These are phyloP conservation scores for Elaphurus davidianus DNA, from an alignment of 2,113 vertebrate genomes.

Conservation along the genomic window DNA sequence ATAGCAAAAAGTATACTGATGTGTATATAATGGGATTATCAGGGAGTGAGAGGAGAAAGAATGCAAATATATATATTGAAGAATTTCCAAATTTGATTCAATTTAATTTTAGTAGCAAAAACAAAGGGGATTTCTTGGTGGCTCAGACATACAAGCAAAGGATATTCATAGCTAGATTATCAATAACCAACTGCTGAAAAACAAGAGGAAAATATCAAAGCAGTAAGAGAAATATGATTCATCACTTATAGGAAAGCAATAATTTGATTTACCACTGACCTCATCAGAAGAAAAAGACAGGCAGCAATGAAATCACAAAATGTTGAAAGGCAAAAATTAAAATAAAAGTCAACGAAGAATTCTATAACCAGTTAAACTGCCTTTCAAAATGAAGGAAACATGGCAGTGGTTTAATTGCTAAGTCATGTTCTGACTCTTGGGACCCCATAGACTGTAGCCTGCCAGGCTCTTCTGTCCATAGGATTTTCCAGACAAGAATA, in stretches of 20 bases:
- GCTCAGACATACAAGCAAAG: background rate
- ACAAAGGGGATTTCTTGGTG: background rate
- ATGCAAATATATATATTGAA: background rate
- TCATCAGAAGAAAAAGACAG: no score
- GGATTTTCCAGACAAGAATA: background rate
- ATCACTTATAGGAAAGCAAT: background rate
- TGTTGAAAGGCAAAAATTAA: background rate
- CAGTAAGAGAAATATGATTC: background rate
- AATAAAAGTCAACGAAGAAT: background rate
- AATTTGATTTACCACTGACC: background rate
- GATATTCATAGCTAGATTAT: background rate
- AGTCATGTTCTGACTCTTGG: background rate
- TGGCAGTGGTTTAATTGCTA: rapidly evolving
- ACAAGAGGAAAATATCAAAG: background rate
- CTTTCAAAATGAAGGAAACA: background rate
- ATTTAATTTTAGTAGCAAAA: background rate
- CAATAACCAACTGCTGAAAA: background rate
- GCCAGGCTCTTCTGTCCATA: background rate
- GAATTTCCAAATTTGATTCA: background rate
- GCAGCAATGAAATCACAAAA: background rate
- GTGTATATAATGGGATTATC: background rate
- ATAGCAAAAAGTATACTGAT: background rate
- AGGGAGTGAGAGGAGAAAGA: background rate
- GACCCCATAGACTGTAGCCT: background rate
- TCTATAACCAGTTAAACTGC: background rate